phyloP scores from a whole-genome alignment of 2,888 invertebrate species.

The Troides helena region DNA sequence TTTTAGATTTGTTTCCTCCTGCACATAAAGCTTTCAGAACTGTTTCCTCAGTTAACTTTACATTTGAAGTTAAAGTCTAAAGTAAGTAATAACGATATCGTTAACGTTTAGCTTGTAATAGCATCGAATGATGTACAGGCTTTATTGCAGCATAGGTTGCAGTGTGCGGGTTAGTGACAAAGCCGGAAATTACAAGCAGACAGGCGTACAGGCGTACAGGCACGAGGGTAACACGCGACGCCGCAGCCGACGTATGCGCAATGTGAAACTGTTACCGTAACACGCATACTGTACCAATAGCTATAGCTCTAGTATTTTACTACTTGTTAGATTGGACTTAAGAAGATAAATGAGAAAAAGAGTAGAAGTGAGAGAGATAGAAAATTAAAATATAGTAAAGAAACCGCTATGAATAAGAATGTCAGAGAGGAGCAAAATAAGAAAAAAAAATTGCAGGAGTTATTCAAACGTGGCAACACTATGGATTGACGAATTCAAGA shows the following conservation, averaged over 20 bases:
- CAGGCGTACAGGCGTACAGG: constrained; percentile 30
- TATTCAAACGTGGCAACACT: no score
- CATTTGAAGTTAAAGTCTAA: no score
- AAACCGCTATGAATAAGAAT: no score
- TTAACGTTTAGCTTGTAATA: neutral
- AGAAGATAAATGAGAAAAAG: neutral
- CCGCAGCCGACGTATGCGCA: constrained; percentile 17
- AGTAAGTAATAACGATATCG: no score
- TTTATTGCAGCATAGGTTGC: constrained; percentile 11
- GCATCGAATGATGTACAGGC: neutral
- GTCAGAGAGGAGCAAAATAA: no score
- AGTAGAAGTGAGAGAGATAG: no score
- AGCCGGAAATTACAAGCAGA: constrained; percentile 46
- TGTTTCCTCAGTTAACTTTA: no score
- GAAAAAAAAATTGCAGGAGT: no score
- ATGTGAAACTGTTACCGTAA: constrained; percentile 29
- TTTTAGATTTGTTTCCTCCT: no score
- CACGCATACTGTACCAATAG: constrained; percentile 23
- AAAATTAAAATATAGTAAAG: no score
- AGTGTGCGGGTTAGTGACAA: constrained; percentile 40
- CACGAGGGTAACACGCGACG: constrained; percentile 39
- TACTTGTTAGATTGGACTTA: neutral
- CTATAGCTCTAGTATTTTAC: neutral
- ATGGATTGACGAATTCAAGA: no score
- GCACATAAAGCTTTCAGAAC: no score